These are phyloP conservation scores for Xylophagus ater DNA, from an alignment of 2,888 invertebrate genomes.

Conservation along the genomic window DNA sequence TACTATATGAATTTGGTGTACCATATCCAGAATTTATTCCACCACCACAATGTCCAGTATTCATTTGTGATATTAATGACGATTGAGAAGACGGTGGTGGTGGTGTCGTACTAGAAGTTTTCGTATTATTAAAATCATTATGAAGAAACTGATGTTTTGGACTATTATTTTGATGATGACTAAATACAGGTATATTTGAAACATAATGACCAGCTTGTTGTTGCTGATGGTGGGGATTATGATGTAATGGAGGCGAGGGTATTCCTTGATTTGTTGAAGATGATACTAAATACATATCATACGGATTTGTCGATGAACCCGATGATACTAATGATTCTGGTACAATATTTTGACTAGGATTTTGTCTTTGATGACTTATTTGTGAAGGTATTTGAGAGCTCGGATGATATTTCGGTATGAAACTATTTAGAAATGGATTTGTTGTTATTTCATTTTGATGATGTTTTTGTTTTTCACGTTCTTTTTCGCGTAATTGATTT, in stretches of 20 bases:
- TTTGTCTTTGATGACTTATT: conserved; percentile 11
- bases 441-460: conserved; percentile 21
- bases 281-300: conserved; percentile 6
- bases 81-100: conserved; percentile 21
- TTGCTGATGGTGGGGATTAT: conserved; percentile 23
- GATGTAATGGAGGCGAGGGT: conserved; percentile 24
- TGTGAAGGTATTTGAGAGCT: conserved; percentile 16
- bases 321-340: conserved; percentile 5
- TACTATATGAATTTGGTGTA: conserved; percentile 18
- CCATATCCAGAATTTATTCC: conserved; percentile 14
- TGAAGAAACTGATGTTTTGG: conserved; percentile 17
- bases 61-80: conserved; percentile 17
- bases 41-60: conserved; percentile 7
- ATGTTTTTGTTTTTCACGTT: conserved; percentile 30
- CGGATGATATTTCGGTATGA: conserved; percentile 23
- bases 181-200: conserved; percentile 13
- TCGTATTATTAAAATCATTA: conserved; percentile 14
- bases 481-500: conserved; percentile 53
- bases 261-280: conserved; percentile 15
- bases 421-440: conserved; percentile 35
- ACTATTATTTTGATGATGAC: conserved; percentile 9
- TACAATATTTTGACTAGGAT: conserved; percentile 11
- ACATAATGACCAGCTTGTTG: conserved; percentile 16
- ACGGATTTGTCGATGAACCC: conserved; percentile 8
- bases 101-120: conserved; percentile 15